A percentile compares a stretch with the other conserved stretches of the same genome.
Conservation (phyloP, 2,797 vertebrate genomes). For the Bradypodion pumilum region DNA sequence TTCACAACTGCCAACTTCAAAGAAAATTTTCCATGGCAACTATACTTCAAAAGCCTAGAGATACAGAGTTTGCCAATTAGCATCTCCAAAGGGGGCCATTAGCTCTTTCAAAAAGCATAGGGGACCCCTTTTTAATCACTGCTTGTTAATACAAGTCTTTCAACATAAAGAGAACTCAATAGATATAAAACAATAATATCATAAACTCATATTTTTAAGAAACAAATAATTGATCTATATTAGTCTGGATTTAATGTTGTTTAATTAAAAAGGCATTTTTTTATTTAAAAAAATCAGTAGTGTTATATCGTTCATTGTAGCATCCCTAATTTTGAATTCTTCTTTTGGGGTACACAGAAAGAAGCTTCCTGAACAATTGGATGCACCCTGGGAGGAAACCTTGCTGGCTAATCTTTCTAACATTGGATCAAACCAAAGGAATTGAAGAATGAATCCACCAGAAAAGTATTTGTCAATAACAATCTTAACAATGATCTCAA, state of each 20-base stretch:
- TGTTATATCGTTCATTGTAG: no score
- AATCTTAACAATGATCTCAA: no score
- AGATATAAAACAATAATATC: constrained; percentile 55
- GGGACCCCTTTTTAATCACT: constrained; percentile 64
- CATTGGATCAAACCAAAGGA: no score
- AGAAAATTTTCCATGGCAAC: constrained; percentile 84
- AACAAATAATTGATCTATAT: constrained; percentile 58
- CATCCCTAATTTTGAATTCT: no score
- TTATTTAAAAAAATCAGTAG: not conserved
- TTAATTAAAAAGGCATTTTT: constrained; percentile 56
- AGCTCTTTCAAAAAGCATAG: constrained; percentile 77
- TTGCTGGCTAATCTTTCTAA: no score
- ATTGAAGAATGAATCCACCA: no score
- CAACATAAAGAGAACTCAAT: constrained; percentile 48
- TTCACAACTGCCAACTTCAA: constrained; percentile 85
- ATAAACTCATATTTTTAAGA: constrained; percentile 44
- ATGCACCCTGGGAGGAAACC: no score
- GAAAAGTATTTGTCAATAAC: no score
- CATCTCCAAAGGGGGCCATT: constrained; percentile 84
- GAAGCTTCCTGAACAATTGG: no score
- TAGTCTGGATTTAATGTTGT: constrained; percentile 46
- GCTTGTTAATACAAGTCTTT: constrained; percentile 64
- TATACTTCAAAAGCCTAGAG: constrained; percentile 79
- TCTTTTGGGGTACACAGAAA: no score
- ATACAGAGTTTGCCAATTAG: constrained; percentile 87